Evolutionary conservation across 2,113 vertebrate species (phyloP), one percentile per base, ranked within the genome.

Genomic region (Hystrix brachyura): DNA sequence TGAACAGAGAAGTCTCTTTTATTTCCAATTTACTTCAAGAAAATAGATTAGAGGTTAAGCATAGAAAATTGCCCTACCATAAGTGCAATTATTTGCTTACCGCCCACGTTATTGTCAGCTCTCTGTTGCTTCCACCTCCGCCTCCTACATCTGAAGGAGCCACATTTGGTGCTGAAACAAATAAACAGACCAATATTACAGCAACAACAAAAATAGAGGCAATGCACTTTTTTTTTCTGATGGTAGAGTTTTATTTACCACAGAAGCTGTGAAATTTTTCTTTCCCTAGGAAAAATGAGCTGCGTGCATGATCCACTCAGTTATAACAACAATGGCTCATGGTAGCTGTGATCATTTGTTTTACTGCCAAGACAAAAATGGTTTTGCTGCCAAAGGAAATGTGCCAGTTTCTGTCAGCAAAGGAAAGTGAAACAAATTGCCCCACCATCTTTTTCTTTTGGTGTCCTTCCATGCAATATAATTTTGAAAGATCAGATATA

Each of bases 81-180:
- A 91, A 0, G 0, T 46, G 14, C 5, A 86, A 43, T 23, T 23
- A 43, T 86, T 11, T 53, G 99, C 99, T 62, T 98, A 99, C 99
- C 98, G 99, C 99, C 99, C 99, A 99, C 0, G 99, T 99, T 98
- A 99, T 99, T 90, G 99, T 99, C 98, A 99, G 98, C 91, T 99
- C 99, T 96, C 99, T 98, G 97, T 99, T 99, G 79, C 98, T 99
- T 96, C 99, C 99, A 38, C 99, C 99, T 0, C 99, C 99, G 92
- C 99, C 99, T 79, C 99, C 98, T 5, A 99, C 99, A 96, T 99
- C 99, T 80, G 99, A 99, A 94, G 99, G 99, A 97, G 99, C 99
- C 98, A 99, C 99, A 95, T 99, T 99, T 97, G 99, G 99, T 98
- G 98, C 99, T 99, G 98, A 98, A 98, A 98, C 90, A 99, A 97